Evolutionary conservation across 2,888 invertebrate genomes (phyloP), one percentile per base, ranked within the genome.

Genomic region (Pemphredon lugubris): DNA sequence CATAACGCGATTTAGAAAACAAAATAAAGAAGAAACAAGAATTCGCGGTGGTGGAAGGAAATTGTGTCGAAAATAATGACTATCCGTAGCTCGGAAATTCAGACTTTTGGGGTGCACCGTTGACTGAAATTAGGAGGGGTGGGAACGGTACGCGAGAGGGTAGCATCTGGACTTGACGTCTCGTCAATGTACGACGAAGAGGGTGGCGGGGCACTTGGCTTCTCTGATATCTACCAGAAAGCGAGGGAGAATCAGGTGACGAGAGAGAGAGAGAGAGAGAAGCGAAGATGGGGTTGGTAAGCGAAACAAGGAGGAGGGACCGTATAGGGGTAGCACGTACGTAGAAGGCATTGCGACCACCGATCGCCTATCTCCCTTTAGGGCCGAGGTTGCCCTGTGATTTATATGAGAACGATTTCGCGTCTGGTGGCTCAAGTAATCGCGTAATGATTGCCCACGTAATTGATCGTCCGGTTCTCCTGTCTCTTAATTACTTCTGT

Each of bases 351-450:
- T 54, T 55, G 64, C 60, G 39, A 40, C 48, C 75, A 61, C 65
- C 58, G 75, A 75, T 82, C 71, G 73, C 75, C 75, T 55, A 60
- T 60, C 74, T 57, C 75, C 69, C 47, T 59, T 77, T 72, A 73
- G 77, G 61, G 73, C 61, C 67, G 79, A 81, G 74, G 75, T 75
- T 82, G 81, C 79, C 85, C 75, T 60, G 80, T 86, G 88, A 88
- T 89, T 88, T 87, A 88, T 87, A 83, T 78, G 83, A 82, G 84
- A 83, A 84, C 84, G 85, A 87, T 88, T 85, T 84, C 85, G 78
- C 80, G 82, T 82, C 83, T 83, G 80, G 66, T 71, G 73, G 83
- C 68, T 69, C 81, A 74, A 81, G 83, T 85, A 89, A 88, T 88
- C 86, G 79, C 75, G 73, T 82, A 81, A 85, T 84, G 83, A 88